Evolutionary conservation across 2,797 vertebrate species (phyloP).

Genomic region (Scarus forsteni): DNA sequence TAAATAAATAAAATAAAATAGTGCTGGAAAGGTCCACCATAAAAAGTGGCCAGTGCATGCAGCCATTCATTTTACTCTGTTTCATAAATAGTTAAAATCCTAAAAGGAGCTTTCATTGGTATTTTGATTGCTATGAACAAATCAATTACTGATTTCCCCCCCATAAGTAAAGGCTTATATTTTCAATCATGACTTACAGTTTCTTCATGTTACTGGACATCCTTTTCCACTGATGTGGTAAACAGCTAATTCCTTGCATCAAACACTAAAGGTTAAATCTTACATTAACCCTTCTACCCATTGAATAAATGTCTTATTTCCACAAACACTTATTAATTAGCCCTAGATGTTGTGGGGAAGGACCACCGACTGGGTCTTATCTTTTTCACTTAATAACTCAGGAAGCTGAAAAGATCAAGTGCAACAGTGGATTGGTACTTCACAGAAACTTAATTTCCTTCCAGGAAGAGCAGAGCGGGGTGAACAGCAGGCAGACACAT

Average conservation of each 20-base stretch:
- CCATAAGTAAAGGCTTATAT: neutral
- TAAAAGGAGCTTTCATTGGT: neutral
- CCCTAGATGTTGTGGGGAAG: conserved; percentile 14
- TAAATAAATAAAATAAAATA: too few species aligned
- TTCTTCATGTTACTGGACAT: neutral
- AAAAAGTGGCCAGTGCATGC: too few species aligned
- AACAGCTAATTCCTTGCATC: conserved; percentile 1
- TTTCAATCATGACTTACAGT: neutral
- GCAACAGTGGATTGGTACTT: conserved; percentile 40
- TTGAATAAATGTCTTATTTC: conserved; percentile 26
- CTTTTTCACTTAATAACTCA: conserved; percentile 44
- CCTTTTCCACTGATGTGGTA: neutral
- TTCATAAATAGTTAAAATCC: too few species aligned
- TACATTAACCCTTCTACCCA: neutral
- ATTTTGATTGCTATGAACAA: neutral
- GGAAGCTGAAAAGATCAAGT: conserved; percentile 36
- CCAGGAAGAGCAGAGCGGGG: conserved; percentile 44
- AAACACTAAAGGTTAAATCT: neutral
- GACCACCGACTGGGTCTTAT: conserved; percentile 15
- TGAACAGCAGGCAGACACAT: conserved; percentile 16
- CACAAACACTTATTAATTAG: conserved; percentile 21
- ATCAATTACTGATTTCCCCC: neutral
- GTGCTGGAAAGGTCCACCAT: too few species aligned
- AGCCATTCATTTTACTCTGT: too few species aligned
- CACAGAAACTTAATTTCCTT: conserved; percentile 53